A percentile compares a stretch with the other conserved stretches of the same genome.
These are phyloP conservation scores for Epizoanthus scotinus DNA, from an alignment of 92 coral and sea anemone species.

Conservation along the genomic window DNA sequence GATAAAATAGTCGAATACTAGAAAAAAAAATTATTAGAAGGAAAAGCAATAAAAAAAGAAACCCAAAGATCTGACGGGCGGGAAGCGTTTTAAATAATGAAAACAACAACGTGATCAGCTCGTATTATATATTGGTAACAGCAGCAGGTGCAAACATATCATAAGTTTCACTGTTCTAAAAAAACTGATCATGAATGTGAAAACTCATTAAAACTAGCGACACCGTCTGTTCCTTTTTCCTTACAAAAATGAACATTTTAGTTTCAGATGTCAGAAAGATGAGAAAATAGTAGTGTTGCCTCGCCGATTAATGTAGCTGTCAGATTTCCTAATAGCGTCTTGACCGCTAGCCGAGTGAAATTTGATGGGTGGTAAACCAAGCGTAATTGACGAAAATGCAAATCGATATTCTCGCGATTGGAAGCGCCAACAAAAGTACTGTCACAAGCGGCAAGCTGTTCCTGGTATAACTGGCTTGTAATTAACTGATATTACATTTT, in stretches of 20 bases:
- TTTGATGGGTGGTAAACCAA: neutral
- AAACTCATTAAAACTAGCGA: neutral
- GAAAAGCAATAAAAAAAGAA: neutral
- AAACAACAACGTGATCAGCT: conserved; percentile 21
- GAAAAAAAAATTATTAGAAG: neutral
- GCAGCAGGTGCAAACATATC: conserved; percentile 17
- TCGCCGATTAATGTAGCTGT: neutral
- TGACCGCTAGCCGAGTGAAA: neutral
- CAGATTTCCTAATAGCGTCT: neutral
- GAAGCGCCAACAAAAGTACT: neutral
- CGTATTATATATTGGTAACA: neutral
- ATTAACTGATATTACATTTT: neutral
- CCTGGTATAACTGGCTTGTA: neutral
- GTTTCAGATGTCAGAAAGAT: neutral
- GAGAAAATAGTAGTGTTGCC: neutral
- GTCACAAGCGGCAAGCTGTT: neutral
- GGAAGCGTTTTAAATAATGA: conserved; percentile 25
- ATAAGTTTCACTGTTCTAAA: neutral
- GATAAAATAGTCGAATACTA: neutral
- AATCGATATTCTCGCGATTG: neutral
- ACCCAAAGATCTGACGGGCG: neutral
- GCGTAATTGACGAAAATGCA: neutral
- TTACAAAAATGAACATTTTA: neutral
- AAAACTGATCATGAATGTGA: neutral
- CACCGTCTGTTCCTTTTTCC: neutral